phyloP scores from a whole-genome alignment of 2,797 vertebrate genomes.

The Ctenosaura bakeri region DNA sequence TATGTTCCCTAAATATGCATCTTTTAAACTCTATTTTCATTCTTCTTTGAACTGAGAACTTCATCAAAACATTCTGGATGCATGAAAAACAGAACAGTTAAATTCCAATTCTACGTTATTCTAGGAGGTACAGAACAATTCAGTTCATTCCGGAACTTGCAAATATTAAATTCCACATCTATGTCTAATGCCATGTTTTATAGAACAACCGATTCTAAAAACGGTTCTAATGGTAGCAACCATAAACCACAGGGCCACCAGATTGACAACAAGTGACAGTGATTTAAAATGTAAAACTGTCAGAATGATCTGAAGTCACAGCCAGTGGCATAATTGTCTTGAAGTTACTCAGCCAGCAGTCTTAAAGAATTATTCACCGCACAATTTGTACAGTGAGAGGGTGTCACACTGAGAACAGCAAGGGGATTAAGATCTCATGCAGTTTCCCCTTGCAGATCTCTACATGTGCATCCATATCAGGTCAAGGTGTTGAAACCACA shows the following conservation, averaged over 20 bases:
- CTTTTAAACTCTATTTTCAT: background rate
- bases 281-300: constrained; percentile 32
- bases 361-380: constrained; percentile 20
- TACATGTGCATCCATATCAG: background rate
- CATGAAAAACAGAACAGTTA: no score
- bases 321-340: constrained; percentile 34
- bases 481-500: background rate
- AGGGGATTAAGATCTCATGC: background rate
- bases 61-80: background rate
- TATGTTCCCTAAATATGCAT: background rate
- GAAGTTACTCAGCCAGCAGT: constrained; percentile 29
- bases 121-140: background rate
- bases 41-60: background rate
- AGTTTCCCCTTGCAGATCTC: background rate
- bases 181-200: background rate
- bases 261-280: constrained; percentile 5
- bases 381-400: constrained; percentile 1
- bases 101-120: background rate
- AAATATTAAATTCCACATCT: background rate
- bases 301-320: constrained; percentile 21
- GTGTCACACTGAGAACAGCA: constrained; percentile 27
- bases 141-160: background rate
- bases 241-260: background rate
- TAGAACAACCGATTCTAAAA: background rate
- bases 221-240: background rate